A percentile compares a stretch with the other conserved stretches of the same genome.
These are phyloP conservation scores for Cuculus canorus DNA, from an alignment of 2,797 vertebrate species.

Conservation along the genomic window DNA sequence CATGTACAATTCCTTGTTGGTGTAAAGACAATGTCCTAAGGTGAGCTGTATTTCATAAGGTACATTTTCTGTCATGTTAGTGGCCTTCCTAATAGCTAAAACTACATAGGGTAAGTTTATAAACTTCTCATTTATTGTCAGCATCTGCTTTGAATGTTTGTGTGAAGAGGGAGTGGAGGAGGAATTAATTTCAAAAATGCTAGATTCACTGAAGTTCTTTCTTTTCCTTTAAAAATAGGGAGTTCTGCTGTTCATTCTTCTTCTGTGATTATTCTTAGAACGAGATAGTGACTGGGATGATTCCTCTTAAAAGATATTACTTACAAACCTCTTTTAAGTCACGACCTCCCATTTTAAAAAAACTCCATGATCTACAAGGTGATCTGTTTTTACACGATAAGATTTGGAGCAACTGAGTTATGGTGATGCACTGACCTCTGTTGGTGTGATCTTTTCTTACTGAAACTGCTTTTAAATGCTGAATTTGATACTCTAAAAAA, in stretches of 20 bases:
- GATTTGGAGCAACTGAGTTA: not conserved
- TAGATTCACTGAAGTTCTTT: not conserved
- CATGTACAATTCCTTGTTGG: not conserved
- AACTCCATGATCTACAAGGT: not conserved
- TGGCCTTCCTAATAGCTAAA: not conserved
- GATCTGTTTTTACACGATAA: not conserved
- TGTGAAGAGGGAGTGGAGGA: not conserved
- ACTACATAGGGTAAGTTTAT: not conserved
- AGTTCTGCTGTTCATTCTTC: not conserved
- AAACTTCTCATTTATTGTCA: not conserved
- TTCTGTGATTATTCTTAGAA: not conserved
- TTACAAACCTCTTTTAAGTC: not conserved
- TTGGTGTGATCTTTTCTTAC: not conserved
- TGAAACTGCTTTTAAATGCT: not conserved
- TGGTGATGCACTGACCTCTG: slow-evolving; percentile 17
- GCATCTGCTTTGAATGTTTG: not conserved
- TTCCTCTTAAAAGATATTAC: not conserved
- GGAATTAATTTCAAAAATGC: not conserved
- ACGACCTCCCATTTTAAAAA: not conserved
- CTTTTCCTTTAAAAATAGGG: not conserved
- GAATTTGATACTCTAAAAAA: not conserved
- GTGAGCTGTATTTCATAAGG: not conserved
- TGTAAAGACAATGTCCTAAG: not conserved
- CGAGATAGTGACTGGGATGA: not conserved
- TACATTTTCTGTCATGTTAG: not conserved